Base-by-base conservation (phyloP, 2,888 invertebrate genomes). In the Malthinus flaveolus region DNA sequence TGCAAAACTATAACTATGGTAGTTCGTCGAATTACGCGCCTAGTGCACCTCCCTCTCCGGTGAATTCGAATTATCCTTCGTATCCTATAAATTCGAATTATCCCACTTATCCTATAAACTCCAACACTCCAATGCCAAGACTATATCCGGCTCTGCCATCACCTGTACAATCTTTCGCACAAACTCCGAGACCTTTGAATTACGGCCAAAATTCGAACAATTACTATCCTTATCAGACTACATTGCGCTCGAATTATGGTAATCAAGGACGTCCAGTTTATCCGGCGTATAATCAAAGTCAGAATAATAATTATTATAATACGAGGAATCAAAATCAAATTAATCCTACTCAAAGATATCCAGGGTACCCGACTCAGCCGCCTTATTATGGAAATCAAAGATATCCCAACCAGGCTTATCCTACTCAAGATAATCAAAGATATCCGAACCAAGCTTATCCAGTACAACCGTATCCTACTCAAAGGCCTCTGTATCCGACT, bases 31-130 rank as follows among this genome's bases (percentile, higher is more conserved):
- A 42, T 23, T 42, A 42, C 10, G 9, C 39, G 9, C 39, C 39
- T 15, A 42, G 39, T 42, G 39, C 39, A 23, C 39, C 39, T 42
- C 39, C 39, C 7, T 42, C 39, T n/a, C 39, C 39, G n/a, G 15
- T 39, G 8, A 10, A 39, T 39, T 39, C 39, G n/a, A 39, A 39
- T 39, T 39, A 39, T 39, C 39, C 39, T 39, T 9, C 15, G 9
- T 39, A 39, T 39, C 39, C 39, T 6, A 39, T 13, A 12, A 39
- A 39, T 12, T 23, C 23, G 2, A 39, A 39, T 39, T 9, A 12
- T 23, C n/a, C n/a, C 11, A 8, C 11, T 12, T 11, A 36, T 36
- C 8, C 10, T 36, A 10, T 12, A 36, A 12, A 12, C n/a, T n/a
- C n/a, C n/a, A n/a, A n/a, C 3, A 12, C 36, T 12, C 39, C 11